Evolutionary conservation across 92 coral and sea anemone genomes (phyloP).

Genomic region (Pocillopora meandrina): DNA sequence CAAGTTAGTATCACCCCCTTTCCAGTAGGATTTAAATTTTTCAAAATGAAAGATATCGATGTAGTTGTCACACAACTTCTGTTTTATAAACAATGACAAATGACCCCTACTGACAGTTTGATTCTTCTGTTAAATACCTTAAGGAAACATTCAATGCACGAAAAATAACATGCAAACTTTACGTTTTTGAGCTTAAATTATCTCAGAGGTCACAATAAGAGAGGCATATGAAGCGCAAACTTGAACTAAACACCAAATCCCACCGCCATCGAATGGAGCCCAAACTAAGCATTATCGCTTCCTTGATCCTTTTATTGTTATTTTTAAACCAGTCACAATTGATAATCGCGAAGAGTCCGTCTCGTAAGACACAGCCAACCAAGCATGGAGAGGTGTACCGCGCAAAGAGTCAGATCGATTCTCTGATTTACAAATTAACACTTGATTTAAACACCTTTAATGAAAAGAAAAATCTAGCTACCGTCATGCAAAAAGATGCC

Average conservation of each 20-base stretch:
- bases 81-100: too few relatives aligned
- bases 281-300: neutral
- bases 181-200: too few relatives aligned
- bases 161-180: too few relatives aligned
- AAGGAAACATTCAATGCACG: too few relatives aligned
- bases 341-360: neutral
- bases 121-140: too few relatives aligned
- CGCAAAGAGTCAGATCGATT: slow-evolving; percentile 40
- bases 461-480: slow-evolving; percentile 13
- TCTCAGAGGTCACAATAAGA: too few relatives aligned
- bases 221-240: too few relatives aligned
- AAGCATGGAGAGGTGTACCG: slow-evolving; percentile 37
- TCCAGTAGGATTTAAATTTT: too few relatives aligned
- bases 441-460: slow-evolving; percentile 19
- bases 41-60: too few relatives aligned
- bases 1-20: too few relatives aligned
- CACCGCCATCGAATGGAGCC: neutral
- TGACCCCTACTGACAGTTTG: too few relatives aligned
- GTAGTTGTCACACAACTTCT: too few relatives aligned
- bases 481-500: slow-evolving; percentile 16
- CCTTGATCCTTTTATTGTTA: neutral
- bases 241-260: neutral
- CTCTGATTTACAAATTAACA: slow-evolving; percentile 7
- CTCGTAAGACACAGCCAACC: neutral
- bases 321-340: neutral